Percentiles rank a stretch among this genome's conserved stretches.
Conservation (phyloP, 2,888 invertebrate species). For the Andrena trimmerana region DNA sequence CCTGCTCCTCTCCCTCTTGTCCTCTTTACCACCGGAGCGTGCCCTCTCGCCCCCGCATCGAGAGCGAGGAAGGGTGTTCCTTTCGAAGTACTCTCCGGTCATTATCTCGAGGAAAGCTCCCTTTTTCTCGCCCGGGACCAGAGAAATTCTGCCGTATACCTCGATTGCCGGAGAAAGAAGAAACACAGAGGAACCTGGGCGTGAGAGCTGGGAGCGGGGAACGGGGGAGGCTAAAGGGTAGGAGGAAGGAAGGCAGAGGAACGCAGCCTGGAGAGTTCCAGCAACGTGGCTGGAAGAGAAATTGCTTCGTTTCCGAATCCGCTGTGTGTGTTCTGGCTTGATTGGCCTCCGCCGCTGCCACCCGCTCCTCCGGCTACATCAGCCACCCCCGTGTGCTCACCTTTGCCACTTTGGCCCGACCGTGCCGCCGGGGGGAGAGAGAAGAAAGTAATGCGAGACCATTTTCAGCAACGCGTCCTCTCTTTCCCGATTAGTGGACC, state of each 20-base stretch:
- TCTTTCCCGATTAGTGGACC: slow-evolving; percentile 67
- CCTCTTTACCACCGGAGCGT: slow-evolving; percentile 26
- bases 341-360: slow-evolving; percentile 71
- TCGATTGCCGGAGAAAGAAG: slow-evolving; percentile 62
- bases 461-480: slow-evolving; percentile 62
- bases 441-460: slow-evolving; percentile 57
- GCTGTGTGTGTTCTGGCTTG: slow-evolving; percentile 77
- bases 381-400: slow-evolving; percentile 48
- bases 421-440: slow-evolving; percentile 3
- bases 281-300: slow-evolving; percentile 79
- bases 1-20: neutral
- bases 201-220: slow-evolving; percentile 24
- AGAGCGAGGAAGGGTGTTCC: slow-evolving; percentile 63
- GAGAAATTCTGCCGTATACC: slow-evolving; percentile 64
- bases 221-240: neutral
- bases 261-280: slow-evolving; percentile 60
- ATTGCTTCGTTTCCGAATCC: slow-evolving; percentile 80
- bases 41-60: slow-evolving; percentile 28
- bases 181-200: slow-evolving; percentile 25
- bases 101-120: slow-evolving; percentile 77
- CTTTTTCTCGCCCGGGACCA: slow-evolving; percentile 67
- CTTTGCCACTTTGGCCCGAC: slow-evolving; percentile 51
- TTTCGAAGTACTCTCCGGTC: slow-evolving; percentile 67
- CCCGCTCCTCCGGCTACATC: slow-evolving; percentile 59
- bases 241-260: slow-evolving; percentile 30